phyloP scores from a whole-genome alignment of 1,140 invertebrate species.

The Diorhabda sublineata region DNA sequence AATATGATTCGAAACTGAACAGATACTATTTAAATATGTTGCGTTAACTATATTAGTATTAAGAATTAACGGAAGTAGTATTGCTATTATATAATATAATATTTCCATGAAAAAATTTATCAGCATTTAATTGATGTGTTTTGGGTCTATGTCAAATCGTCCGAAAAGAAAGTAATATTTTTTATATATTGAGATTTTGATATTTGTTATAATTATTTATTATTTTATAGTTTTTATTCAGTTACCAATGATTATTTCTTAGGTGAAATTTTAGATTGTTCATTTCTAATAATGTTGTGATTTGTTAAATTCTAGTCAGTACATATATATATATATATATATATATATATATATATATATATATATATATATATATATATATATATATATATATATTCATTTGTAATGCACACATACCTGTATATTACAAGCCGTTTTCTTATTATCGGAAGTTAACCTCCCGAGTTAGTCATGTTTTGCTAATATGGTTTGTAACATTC shows the following conservation, averaged over 20 bases:
- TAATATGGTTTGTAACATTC: slow-evolving; percentile 31
- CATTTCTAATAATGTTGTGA: slow-evolving; percentile 28
- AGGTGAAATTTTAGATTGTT: slow-evolving; percentile 9
- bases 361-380: slow-evolving; percentile 11
- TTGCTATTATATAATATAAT: too few species aligned
- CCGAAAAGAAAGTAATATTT: slow-evolving; percentile 9
- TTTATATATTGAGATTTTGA: slow-evolving; percentile 16
- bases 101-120: too few species aligned
- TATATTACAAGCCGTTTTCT: slow-evolving; percentile 6
- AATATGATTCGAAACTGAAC: too few species aligned
- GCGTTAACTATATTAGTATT: too few species aligned
- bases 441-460: slow-evolving; percentile 14
- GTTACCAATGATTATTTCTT: slow-evolving; percentile 20
- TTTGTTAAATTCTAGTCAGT: slow-evolving; percentile 37
- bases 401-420: slow-evolving; percentile 5
- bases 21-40: too few species aligned
- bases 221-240: slow-evolving; percentile 20
- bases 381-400: slow-evolving; percentile 20
- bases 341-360: slow-evolving; percentile 5
- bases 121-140: too few species aligned
- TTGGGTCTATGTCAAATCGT: too few species aligned
- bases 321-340: slow-evolving; percentile 15
- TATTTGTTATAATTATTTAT: slow-evolving; percentile 25
- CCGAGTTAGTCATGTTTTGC: slow-evolving; percentile 13
- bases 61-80: too few species aligned